Percentiles rank a stretch among this genome's conserved stretches.
Evolutionary conservation across 2,888 invertebrate species (phyloP).

Genomic region (Stomorhina lunata): DNA sequence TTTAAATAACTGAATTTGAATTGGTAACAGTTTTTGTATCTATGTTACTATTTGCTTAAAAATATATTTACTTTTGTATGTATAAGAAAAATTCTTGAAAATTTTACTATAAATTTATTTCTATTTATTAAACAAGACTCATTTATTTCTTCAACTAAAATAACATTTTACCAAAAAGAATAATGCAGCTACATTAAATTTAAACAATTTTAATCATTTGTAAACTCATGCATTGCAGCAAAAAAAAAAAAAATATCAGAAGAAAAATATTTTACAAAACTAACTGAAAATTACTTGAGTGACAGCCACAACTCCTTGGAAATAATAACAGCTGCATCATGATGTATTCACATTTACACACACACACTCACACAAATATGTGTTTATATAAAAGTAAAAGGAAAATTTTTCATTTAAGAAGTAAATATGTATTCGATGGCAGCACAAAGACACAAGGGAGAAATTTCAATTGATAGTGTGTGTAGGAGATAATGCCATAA

Average conservation of each 20-base stretch:
- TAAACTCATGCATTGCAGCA: not conserved
- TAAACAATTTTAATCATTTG: not conserved
- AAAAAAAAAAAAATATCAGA: not conserved
- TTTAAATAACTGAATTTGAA: no score
- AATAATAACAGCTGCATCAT: constrained; percentile 42
- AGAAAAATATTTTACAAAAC: constrained; percentile 27
- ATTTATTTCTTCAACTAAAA: not conserved
- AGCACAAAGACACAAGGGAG: constrained; percentile 44
- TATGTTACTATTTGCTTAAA: not conserved
- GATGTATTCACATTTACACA: not conserved
- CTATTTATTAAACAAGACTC: not conserved
- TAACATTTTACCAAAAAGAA: not conserved
- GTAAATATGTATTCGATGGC: not conserved
- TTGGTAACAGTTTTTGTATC: no score
- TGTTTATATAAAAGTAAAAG: no score
- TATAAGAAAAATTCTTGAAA: no score
- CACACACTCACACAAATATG: not conserved
- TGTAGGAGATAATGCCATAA: constrained; percentile 51
- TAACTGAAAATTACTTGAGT: constrained; percentile 53
- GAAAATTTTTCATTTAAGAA: constrained; percentile 29
- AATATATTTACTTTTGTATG: no score
- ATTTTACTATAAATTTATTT: not conserved
- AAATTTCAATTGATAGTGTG: constrained; percentile 56
- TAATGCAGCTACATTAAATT: not conserved
- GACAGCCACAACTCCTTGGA: constrained; percentile 31